Base-by-base conservation (phyloP, 2,797 vertebrate species). In the Ctenosaura bakeri region DNA sequence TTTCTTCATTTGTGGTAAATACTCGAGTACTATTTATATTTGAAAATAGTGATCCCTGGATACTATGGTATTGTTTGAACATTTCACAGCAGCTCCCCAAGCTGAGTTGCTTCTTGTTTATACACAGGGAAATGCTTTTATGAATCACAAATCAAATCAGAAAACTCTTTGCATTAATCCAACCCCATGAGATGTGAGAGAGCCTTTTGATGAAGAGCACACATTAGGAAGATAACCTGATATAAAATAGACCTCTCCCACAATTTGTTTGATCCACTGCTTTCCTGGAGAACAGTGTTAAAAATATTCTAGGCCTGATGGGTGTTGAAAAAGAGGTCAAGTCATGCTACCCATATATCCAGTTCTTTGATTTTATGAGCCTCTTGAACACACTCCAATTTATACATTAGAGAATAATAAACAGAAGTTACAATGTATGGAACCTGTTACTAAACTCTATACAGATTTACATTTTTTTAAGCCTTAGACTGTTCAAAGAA, bases 321-420 rank as follows among this genome's bases (percentile, higher is more conserved):
- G 3, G n/a, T 69, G 38, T 87, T 83, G 59, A 50, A 83, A 86
- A 90, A 38, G 46, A 89, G 59, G 71, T 82, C 59, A 90, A 54
- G 71, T 12, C 79, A 54, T 8, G 16, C 26, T 13, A 22, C 50
- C 50, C 59, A 90, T 90, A 38, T 80, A 85, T 79, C 20, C 42
- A n/a, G 10, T 29, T 74, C 46, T 42, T 83, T 87, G 85, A 77
- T 87, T 90, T 80, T 86, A 73, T 86, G 85, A 20, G 90, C n/a
- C 32, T 91, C 87, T 32, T 81, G 64, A 90, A 90, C 4, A 46
- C 88, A 46, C 12, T 92, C 38, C 0, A 0, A 56, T 59, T 90
- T 76, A 46, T 74, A 77, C 73, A 87, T 86, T 52, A 38, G 83
- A 46, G 46, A 89, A 77, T 64, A 80, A 71, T 7, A 22, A 87